These are phyloP conservation scores for Rhombomys opimus DNA, from an alignment of 2,113 vertebrate genomes.

Conservation along the genomic window DNA sequence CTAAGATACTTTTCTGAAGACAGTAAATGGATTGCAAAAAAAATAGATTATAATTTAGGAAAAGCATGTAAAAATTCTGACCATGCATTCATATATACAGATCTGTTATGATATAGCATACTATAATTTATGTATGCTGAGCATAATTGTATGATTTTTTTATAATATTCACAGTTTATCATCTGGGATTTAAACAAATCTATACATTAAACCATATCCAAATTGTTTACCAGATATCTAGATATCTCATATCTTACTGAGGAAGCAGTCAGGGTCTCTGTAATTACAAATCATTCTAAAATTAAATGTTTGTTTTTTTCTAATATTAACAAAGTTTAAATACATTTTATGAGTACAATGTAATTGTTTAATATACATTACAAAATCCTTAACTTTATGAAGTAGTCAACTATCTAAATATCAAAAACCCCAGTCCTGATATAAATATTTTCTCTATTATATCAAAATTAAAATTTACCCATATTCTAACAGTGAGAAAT, in stretches of 20 bases:
- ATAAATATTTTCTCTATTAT: slow-evolving; percentile 62
- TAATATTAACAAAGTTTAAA: slow-evolving; percentile 70
- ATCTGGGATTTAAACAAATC: not conserved
- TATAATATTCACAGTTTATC: not conserved
- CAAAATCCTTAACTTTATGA: slow-evolving; percentile 69
- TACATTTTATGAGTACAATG: slow-evolving; percentile 50
- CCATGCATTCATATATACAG: not conserved
- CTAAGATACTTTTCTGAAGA: not conserved
- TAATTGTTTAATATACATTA: slow-evolving; percentile 54
- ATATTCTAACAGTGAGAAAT: slow-evolving; percentile 67
- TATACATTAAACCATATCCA: not conserved
- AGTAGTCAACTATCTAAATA: slow-evolving; percentile 65
- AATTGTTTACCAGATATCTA: not conserved
- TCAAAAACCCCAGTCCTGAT: slow-evolving; percentile 62
- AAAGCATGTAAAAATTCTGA: not conserved
- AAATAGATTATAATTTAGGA: not conserved
- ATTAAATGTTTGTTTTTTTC: not conserved
- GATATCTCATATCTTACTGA: not conserved
- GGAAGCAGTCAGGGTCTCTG: accelerated
- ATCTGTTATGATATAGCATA: not conserved
- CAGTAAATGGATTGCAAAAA: not conserved
- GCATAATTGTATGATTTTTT: not conserved
- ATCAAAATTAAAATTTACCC: slow-evolving; percentile 74
- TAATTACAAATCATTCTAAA: not conserved
- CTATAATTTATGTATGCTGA: not conserved